Evolutionary conservation across 2,797 vertebrate genomes (phyloP), one percentile per base, ranked within the genome.

Genomic region (Fratercula arctica): DNA sequence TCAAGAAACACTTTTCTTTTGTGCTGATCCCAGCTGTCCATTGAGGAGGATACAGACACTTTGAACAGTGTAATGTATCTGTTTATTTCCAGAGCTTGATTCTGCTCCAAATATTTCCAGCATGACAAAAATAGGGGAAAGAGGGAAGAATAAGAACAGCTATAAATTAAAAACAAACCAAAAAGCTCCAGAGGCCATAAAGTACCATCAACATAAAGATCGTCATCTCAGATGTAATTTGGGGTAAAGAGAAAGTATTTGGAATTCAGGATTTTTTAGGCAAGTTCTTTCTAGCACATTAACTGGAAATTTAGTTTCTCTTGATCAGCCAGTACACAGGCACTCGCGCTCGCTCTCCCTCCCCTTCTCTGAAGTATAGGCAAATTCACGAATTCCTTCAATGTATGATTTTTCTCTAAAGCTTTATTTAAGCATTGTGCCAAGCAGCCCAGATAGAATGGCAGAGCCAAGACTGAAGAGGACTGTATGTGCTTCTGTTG

Each of bases 21-120:
- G 37, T 54, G 53, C 45, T 77, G 75, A 95, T 90, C 70, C 90
- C 90, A 94, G 90, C 84, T 95, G 90, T 90, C 90, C 93, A 90
- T 57, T 77, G 83, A 95, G 88, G 64, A 87, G 70, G 74, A 96
- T 79, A 86, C 79, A 94, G 61, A 86, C 68, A 89, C 77, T 95
- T 64, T 24, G 51, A 91, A 82, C 74, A 45, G 11, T 19, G 16
- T 64, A 95, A 94, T 77, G 95, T 68, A 95, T 96, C 74, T 94
- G 74, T 31, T 56, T 70, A 86, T 79, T 92, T 90, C 66, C 66
- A 95, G 64, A 82, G 66, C 39, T 79, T 92, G 94, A 72, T 85
- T 89, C 92, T 64, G n/a, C 48, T 92, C 91, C 93, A 97, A 97
- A 94, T 96, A 95, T 68, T 96, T 96, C 80, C 64, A 95, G 89